These are phyloP conservation scores for Epistrophella euchroma DNA, from an alignment of 2,888 invertebrate species.

Conservation along the genomic window DNA sequence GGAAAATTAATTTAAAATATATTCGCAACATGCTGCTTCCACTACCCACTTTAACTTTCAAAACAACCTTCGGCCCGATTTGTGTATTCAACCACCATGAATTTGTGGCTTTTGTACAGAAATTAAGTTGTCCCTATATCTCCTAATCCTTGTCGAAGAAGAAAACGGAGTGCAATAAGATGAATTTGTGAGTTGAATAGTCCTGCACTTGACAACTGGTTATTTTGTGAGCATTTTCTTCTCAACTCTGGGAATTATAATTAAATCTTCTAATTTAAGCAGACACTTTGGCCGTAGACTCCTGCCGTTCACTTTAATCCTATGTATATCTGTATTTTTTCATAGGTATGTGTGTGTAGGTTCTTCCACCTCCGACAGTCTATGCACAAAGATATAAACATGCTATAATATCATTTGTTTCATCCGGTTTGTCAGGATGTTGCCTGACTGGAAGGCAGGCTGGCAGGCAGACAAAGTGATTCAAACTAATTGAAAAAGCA, in stretches of 20 bases:
- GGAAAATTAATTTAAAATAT: background rate
- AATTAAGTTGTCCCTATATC: conserved; percentile 30
- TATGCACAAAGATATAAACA: conserved; percentile 53
- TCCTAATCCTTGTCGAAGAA: conserved; percentile 21
- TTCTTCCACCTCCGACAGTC: conserved; percentile 39
- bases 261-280: conserved; percentile 66
- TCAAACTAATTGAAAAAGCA: conserved; percentile 70
- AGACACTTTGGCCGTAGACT: conserved; percentile 61
- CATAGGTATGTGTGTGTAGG: conserved; percentile 5
- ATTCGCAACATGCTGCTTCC: background rate
- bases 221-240: conserved; percentile 32
- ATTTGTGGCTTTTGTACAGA: conserved; percentile 19
- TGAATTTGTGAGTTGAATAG: conserved; percentile 6
- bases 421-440: conserved; percentile 58
- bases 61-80: background rate
- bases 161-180: background rate
- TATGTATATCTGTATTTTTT: background rate
- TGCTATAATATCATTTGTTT: conserved; percentile 68
- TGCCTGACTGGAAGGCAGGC: conserved; percentile 15
- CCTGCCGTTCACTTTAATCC: conserved; percentile 58
- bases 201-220: conserved; percentile 60
- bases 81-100: conserved; percentile 17
- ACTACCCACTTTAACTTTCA: background rate
- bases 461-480: conserved; percentile 37
- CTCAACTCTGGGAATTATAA: conserved; percentile 41